Evolutionary conservation across 2,113 vertebrate genomes (phyloP), one percentile per base, ranked within the genome.

Genomic region (Phodopus roborovskii): DNA sequence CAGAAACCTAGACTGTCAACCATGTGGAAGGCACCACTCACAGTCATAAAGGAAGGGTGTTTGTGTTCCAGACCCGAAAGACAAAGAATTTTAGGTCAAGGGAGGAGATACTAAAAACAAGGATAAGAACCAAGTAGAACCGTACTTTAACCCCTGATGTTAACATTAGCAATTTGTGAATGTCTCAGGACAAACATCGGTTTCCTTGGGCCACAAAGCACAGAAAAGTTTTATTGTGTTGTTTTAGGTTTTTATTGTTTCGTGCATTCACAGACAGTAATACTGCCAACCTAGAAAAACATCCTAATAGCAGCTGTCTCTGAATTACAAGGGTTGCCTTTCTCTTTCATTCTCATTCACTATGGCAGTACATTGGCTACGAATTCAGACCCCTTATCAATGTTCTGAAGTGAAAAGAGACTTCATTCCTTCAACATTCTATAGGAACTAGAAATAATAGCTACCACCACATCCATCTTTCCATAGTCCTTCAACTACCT

Each of bases 111-210:
- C 39, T 56, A 64, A 39, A 73, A 33, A 4, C 74, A 58, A 66
- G 66, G 45, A 53, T 45, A 17, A 19, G 58, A 78, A 74, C 53
- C 73, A 77, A 71, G 53, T 1, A 77, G 16, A 70, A 30, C 2
- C 36, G 20, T 2, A 7, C 56, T 30, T 60, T 50, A 92, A 64
- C 48, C 15, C 5, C 13, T 53, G 36, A 71, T 53, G 19, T 48
- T 33, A 62, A 26, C 75, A 56, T 84, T 58, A 24, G 8, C 26
- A 58, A 62, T 24, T 17, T 74, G 30, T 82, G 48, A 82, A 19
- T 5, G 1, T 60, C 16, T 30, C 33, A 62, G 10, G 17, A 1
- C 45, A 64, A 66, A 45, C 0, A 3, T 64, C 0, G 64, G 33
- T 81, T 20, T 64, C 88, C 91, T 70, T 48, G n/a, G 66, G 50